Evolutionary conservation across 2,888 invertebrate genomes (phyloP).

Genomic region (Dermolepida albohirtum): DNA sequence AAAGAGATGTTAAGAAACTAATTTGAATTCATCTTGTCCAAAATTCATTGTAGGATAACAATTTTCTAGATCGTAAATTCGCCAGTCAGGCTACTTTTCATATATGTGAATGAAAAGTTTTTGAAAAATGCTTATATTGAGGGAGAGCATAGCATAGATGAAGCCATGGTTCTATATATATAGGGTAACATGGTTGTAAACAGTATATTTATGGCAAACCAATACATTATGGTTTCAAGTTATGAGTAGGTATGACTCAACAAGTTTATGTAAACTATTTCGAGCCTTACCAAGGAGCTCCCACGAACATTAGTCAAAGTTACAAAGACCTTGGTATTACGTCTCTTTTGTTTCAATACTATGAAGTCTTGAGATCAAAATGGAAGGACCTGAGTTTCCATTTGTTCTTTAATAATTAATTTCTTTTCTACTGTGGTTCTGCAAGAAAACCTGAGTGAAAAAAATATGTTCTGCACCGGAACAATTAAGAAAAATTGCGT

Average conservation of each 20-base stretch:
- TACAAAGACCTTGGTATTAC: too few species aligned
- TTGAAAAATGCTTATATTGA: too few species aligned
- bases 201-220: slow-evolving; percentile 38
- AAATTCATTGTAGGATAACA: slow-evolving; percentile 31
- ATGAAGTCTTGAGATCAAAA: too few species aligned
- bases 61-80: too few species aligned
- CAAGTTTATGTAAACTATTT: slow-evolving; percentile 52
- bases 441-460: too few species aligned
- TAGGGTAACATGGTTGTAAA: slow-evolving; percentile 53
- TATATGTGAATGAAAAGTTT: slow-evolving; percentile 48
- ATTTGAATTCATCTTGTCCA: slow-evolving; percentile 49
- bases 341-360: too few species aligned
- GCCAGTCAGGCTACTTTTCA: not conserved
- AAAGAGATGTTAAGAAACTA: slow-evolving; percentile 50
- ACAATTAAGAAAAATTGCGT: too few species aligned
- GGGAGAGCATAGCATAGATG: slow-evolving; percentile 53
- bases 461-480: too few species aligned
- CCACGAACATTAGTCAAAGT: too few species aligned
- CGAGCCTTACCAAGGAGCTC: slow-evolving; percentile 52
- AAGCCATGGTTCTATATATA: slow-evolving; percentile 57
- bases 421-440: too few species aligned
- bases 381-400: too few species aligned
- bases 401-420: too few species aligned
- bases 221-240: slow-evolving; percentile 45
- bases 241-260: slow-evolving; percentile 51